Base-by-base conservation (phyloP, 2,113 vertebrate genomes). In the Callospermophilus lateralis region DNA sequence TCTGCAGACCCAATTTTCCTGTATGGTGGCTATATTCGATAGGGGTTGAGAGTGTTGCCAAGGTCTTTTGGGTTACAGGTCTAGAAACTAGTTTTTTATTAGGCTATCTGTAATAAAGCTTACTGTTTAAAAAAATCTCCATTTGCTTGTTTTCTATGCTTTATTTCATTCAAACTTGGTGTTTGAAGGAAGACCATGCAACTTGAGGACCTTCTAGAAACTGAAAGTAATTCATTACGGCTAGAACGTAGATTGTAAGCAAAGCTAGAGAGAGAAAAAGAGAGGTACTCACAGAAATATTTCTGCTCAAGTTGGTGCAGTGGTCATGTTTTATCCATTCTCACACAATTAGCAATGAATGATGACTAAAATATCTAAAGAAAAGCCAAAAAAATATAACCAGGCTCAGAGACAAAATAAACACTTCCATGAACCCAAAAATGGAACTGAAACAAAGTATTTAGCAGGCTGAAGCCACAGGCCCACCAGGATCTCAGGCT, bases 321-420 rank as follows among this genome's bases (percentile, higher is more conserved):
- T 68, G 63, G 74, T 86, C 70, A 61, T 74, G 15, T 4, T 92
- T 95, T 90, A 88, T 80, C 65, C 7, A 84, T 26, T 73, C 32
- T 67, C 30, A 93, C 8, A 48, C 32, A 96, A 92, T 63, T 32
- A 84, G 45, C 24, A 84, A 78, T 84, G 32, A 79, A 78, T 84
- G 32, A 79, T 84, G 16, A 30, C 53, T 77, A 89, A 94, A 73
- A 79, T 74, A 28, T 4, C 90, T 32, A 76, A 90, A 84, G 80
- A 89, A 90, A 96, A 95, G 63, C 11, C 72, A 86, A 76, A 91
- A 45, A 45, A 45, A 45, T n/a, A n/a, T n/a, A 92, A 84, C 37
- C 37, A 86, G 74, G 63, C 55, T 94, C 89, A 74, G 8, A 95
- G 95, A 58, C 48, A 83, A 94, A 94, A 70, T 83, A 73, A 92